These are phyloP conservation scores for Lycophotia porphyrea DNA, from an alignment of 2,888 invertebrate genomes.

Conservation along the genomic window DNA sequence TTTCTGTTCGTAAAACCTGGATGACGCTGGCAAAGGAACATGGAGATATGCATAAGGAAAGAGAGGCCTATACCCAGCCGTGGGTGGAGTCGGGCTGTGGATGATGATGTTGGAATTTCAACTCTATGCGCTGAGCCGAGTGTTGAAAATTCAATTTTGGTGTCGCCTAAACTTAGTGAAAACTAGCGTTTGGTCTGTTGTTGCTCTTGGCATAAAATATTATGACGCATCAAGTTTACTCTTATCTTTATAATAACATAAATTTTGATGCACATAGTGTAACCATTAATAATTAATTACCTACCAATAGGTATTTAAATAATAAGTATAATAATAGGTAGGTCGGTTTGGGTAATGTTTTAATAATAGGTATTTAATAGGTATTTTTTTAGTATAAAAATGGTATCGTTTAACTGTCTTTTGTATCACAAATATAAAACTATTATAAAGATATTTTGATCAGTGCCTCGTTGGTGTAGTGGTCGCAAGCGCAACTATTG, in stretches of 20 bases:
- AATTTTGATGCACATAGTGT: neutral
- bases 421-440: neutral
- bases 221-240: neutral
- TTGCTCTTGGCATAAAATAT: constrained; percentile 5
- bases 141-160: neutral
- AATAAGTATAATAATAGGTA: no score
- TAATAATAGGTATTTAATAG: no score
- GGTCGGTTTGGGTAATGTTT: no score
- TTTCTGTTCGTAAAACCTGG: neutral
- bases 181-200: neutral
- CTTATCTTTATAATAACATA: neutral
- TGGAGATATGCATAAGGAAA: neutral
- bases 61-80: neutral
- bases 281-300: no score
- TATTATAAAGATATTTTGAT: neutral
- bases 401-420: neutral
- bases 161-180: neutral
- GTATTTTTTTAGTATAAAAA: no score
- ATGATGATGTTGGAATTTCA: neutral
- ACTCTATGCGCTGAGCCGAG: neutral
- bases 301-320: no score
- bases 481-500: neutral
- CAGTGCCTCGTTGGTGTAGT: neutral
- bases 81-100: neutral
- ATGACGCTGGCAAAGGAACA: neutral